Evolutionary conservation across 2,888 invertebrate species (phyloP), one percentile per base, ranked within the genome.

Genomic region (Cataglyphis albicans): DNA sequence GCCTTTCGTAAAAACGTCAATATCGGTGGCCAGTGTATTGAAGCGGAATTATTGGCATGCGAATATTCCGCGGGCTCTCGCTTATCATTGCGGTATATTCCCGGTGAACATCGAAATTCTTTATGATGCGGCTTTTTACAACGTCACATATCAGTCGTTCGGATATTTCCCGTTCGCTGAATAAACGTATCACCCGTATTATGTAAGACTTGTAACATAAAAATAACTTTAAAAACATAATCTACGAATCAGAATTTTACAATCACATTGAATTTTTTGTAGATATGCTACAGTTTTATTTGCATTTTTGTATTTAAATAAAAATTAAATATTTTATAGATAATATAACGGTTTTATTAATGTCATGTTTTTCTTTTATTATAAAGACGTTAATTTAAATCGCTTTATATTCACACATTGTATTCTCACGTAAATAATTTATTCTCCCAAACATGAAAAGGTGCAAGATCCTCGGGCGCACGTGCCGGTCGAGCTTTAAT

Each of bases 1-100:
- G 86, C 87, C 89, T 87, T 89, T 89, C 87, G 80, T 81, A 80
- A 84, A 87, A 88, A 86, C 84, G 85, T 89, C 89, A 89, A 89
- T 89, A 89, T 87, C 83, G 74, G 78, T 85, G 84, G 84, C 72
- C 70, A 65, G 81, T 75, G 82, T 83, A 83, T 82, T 81, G 86
- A 87, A 82, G 81, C 82, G 32, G 86, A 89, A 89, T 89, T 89
- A 89, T 89, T 85, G 89, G 85, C 87, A 85, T 83, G 81, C 82
- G 83, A 89, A 81, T 83, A 75, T 82, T 80, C 73, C 82, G 75
- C 85, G 67, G 65, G 78, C 70, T 61, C 57, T 78, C 78, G 86
- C 83, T 89, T 88, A 89, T 89, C 89, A 85, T 85, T 88, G 85
- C 81, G 82, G 74, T 78, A 75, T 80, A 81, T 72, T 67, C 78